A percentile compares a stretch with the other conserved stretches of the same genome.
Conservation (phyloP, 2,888 invertebrate species). For the Monochamus alternatus region DNA sequence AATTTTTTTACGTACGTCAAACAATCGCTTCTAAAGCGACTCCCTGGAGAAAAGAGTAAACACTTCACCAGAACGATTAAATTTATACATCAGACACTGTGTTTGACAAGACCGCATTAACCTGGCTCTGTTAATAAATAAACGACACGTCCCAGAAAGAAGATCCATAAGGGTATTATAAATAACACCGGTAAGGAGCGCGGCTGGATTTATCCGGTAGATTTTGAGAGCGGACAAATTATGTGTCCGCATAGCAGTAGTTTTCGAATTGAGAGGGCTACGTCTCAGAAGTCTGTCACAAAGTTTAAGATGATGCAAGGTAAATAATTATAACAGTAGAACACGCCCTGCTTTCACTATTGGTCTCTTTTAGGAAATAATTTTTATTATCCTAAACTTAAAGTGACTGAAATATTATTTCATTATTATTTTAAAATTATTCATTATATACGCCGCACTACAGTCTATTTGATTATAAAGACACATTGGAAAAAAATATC, state of each 20-base stretch:
- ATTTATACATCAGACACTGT: conserved; percentile 11
- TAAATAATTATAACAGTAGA: too few species aligned
- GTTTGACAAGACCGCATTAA: conserved; percentile 24
- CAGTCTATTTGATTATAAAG: too few species aligned
- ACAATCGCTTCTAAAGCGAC: neutral
- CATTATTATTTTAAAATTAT: too few species aligned
- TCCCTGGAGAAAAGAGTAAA: neutral
- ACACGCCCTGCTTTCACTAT: too few species aligned
- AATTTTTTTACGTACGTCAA: neutral
- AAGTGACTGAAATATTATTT: too few species aligned
- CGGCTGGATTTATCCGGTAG: neutral
- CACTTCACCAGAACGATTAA: neutral
- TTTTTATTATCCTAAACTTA: too few species aligned
- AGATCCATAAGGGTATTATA: conserved; percentile 26
- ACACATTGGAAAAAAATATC: too few species aligned
- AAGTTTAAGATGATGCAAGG: too few species aligned
- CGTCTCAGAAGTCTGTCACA: too few species aligned
- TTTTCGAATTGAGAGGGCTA: too few species aligned
- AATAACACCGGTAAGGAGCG: conserved; percentile 16
- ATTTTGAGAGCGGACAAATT: conserved; percentile 23
- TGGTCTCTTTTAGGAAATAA: neutral
- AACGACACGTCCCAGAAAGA: conserved; percentile 19
- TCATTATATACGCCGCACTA: too few species aligned
- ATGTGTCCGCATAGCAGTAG: neutral
- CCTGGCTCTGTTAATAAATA: conserved; percentile 24